Conservation (phyloP, 2,888 invertebrate species). For the Amitus sp. region DNA sequence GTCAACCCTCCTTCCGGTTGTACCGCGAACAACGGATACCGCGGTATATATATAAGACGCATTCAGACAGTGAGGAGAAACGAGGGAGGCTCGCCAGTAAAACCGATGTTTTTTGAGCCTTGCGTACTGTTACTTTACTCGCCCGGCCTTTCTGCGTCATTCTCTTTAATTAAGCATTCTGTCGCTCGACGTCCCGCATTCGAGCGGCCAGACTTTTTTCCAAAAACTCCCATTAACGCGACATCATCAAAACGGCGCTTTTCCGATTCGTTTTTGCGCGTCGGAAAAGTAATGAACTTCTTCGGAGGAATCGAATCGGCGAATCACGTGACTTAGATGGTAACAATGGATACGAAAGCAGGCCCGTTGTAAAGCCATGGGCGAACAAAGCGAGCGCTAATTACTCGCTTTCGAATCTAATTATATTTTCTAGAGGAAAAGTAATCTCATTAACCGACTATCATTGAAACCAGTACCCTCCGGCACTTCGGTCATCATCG, state of each 20-base stretch:
- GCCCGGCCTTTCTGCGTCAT: constrained; percentile 35
- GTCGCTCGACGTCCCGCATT: constrained; percentile 51
- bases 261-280: not conserved
- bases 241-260: not conserved
- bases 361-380: constrained; percentile 32
- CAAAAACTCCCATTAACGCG: not conserved
- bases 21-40: constrained; percentile 34
- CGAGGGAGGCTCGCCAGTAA: constrained; percentile 45
- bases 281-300: constrained; percentile 15
- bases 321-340: constrained; percentile 31
- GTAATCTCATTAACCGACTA: constrained; percentile 57
- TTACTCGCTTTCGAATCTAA: constrained; percentile 59
- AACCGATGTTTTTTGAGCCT: constrained; percentile 53
- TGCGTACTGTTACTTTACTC: constrained; percentile 48
- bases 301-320: constrained; percentile 29
- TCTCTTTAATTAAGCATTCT: constrained; percentile 58
- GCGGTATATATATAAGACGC: constrained; percentile 38
- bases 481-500: constrained; percentile 26
- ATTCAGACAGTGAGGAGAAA: constrained; percentile 43
- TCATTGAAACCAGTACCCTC: constrained; percentile 38
- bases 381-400: constrained; percentile 58
- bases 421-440: constrained; percentile 56
- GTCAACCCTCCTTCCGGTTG: constrained; percentile 33
- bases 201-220: constrained; percentile 10
- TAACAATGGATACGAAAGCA: constrained; percentile 35